Conservation (phyloP, 2,113 vertebrate genomes). For the Odontophorus gujanensis region DNA sequence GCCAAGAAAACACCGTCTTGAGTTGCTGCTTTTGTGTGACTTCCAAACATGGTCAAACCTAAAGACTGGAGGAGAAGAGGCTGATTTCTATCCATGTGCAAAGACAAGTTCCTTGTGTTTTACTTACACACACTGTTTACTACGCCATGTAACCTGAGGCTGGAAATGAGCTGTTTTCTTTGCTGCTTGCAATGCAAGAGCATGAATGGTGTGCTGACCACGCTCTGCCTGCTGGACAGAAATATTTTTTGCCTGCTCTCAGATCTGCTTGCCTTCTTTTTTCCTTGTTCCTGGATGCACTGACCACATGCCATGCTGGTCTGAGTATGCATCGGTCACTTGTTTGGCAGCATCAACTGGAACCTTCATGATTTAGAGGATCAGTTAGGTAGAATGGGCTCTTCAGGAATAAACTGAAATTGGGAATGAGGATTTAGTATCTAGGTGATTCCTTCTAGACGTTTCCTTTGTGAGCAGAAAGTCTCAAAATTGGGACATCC, state of each 20-base stretch:
- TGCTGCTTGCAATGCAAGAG: neutral
- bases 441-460: neutral
- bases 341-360: neutral
- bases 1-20: neutral
- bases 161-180: neutral
- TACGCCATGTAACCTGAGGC: accelerated
- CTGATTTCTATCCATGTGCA: neutral
- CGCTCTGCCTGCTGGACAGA: neutral
- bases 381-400: neutral
- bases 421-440: neutral
- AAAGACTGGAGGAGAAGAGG: neutral
- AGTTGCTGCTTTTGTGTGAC: neutral
- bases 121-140: neutral
- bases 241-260: neutral
- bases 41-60: neutral
- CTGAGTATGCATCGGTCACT: neutral
- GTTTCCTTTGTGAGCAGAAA: neutral
- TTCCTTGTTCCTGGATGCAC: neutral
- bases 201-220: accelerated
- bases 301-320: neutral
- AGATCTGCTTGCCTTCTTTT: conserved; percentile 18
- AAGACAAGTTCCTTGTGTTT: neutral
- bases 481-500: neutral
- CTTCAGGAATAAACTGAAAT: neutral
- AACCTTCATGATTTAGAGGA: neutral